Conservation (phyloP, 1,140 invertebrate species). For the Zaprionus ghesquierei region DNA sequence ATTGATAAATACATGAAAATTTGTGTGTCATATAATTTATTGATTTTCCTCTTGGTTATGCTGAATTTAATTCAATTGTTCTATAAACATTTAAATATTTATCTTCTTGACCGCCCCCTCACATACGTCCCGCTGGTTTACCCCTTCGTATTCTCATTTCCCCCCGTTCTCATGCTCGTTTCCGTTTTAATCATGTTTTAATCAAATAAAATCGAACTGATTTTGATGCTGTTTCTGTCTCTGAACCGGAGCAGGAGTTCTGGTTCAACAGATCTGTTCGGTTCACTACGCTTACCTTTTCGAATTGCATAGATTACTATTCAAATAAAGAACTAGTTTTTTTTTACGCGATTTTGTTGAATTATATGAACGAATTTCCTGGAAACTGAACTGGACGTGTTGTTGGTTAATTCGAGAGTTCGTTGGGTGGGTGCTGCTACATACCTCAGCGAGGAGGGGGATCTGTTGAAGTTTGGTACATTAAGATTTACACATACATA, state of each 20-base stretch:
- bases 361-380: background rate
- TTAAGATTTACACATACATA: background rate
- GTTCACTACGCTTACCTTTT: no score
- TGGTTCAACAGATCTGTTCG: background rate
- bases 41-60: constrained; percentile 24
- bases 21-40: constrained; percentile 15
- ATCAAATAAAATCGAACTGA: background rate
- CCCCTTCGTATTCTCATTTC: background rate
- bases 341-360: background rate
- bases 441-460: background rate
- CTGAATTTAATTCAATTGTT: constrained; percentile 63
- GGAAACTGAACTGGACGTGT: background rate
- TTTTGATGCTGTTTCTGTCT: background rate
- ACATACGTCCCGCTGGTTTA: background rate
- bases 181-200: background rate
- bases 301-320: no score
- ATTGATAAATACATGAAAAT: constrained; percentile 45
- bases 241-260: background rate
- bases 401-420: background rate
- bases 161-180: background rate
- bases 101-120: background rate
- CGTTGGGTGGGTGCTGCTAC: background rate
- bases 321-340: background rate
- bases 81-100: constrained; percentile 48
- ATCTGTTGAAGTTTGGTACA: background rate